phyloP scores from a whole-genome alignment of 2,113 vertebrate genomes.

The Saccopteryx bilineata region DNA sequence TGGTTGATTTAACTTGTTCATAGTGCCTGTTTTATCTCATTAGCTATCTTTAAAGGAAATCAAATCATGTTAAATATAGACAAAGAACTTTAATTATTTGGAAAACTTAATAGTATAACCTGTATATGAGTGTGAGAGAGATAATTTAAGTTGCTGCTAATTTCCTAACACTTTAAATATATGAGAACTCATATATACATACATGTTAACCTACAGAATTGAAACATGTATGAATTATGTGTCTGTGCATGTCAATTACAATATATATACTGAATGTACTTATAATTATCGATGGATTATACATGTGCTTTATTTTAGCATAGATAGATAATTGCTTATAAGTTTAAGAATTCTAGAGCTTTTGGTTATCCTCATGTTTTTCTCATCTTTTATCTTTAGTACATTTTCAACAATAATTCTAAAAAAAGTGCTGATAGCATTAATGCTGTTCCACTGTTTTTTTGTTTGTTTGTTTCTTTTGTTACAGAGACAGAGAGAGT shows the following conservation, averaged over 20 bases:
- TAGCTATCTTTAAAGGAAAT: constrained; percentile 78
- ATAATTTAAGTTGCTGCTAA: constrained; percentile 16
- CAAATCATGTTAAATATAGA: constrained; percentile 66
- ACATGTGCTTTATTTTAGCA: background rate
- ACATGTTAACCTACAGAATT: background rate
- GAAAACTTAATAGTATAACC: constrained; percentile 51
- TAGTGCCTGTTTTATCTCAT: constrained; percentile 79
- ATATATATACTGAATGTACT: background rate
- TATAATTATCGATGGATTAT: background rate
- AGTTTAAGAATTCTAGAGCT: background rate
- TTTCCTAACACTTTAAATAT: constrained; percentile 9
- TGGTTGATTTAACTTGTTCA: constrained; percentile 87
- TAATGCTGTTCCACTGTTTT: constrained; percentile 38
- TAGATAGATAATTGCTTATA: background rate
- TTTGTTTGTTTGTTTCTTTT: too few relatives aligned
- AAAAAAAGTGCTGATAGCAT: constrained; percentile 68
- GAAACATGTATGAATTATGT: background rate
- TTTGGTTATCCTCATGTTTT: constrained; percentile 66
- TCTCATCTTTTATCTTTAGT: constrained; percentile 82
- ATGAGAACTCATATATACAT: background rate
- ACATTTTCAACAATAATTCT: constrained; percentile 81
- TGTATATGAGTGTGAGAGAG: constrained; percentile 39
- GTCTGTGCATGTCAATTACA: background rate
- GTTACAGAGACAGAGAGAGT: too few relatives aligned
- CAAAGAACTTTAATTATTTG: constrained; percentile 67